Evolutionary conservation across 2,888 invertebrate species (phyloP), one percentile per base, ranked within the genome.

Genomic region (Nemapogon koenigi): DNA sequence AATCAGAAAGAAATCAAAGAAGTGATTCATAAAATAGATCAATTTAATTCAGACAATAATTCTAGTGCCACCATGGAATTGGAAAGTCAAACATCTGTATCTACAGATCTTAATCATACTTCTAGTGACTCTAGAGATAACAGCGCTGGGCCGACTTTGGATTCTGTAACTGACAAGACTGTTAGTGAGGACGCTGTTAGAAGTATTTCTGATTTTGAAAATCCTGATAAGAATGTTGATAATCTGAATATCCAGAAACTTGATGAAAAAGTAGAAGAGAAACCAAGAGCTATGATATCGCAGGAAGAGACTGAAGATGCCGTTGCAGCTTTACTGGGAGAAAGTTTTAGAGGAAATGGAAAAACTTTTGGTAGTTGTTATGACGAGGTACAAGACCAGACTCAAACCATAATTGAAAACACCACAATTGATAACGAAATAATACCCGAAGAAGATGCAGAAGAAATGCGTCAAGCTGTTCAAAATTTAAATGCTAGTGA

Each of bases 241-340:
- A 40, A 51, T 10, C 50, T 54, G 38, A n/a, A n/a, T n/a, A n/a
- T n/a, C n/a, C n/a, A n/a, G n/a, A 83, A 82, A 49, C 47, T 71
- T 2, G 82, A 83, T 6, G 83, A 84, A 36, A 85, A 85, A 53
- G 46, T 65, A 1, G 89, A 90, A 43, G 91, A 91, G 53, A 91
- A 91, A 55, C 89, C 89, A 0, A 82, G 91, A 33, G 90, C 89
- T 7, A 81, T 90, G 1, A 94, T 94, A 52, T 94, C 93, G 0
- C 94, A 94, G 65, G 94, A 94, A 71, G 94, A 94, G 69, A 94
- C 94, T 0, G 94, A 91, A 64, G 93, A 93, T 61, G 94, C 94
- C 0, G 94, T 94, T 0, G 93, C 93, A 6, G 93, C 94, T 1
- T 69, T 94, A 17, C 67, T 94, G 38, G 92, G 91, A 16, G 93